Evolutionary conservation across 2,888 invertebrate genomes (phyloP).

Genomic region (Mantis religiosa): DNA sequence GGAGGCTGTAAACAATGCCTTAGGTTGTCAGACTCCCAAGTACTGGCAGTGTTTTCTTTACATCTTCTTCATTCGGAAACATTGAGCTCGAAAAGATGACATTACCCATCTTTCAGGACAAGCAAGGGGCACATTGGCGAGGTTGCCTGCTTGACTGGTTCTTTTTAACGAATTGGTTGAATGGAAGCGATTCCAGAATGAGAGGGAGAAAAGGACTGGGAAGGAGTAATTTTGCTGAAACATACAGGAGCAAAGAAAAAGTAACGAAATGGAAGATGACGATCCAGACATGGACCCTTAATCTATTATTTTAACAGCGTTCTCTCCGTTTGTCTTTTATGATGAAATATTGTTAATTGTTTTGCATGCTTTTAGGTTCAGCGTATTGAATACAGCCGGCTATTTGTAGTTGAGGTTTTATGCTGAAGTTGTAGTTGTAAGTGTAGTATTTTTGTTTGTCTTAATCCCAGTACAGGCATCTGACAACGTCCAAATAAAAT

Average conservation of each 20-base stretch:
- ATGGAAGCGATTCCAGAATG: too few species aligned
- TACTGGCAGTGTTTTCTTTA: not conserved
- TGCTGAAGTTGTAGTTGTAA: too few species aligned
- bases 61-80: not conserved
- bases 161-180: not conserved
- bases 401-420: too few species aligned
- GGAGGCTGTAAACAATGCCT: not conserved
- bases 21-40: not conserved
- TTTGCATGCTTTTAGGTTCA: too few species aligned
- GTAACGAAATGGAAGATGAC: too few species aligned
- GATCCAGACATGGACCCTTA: not conserved
- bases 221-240: not conserved
- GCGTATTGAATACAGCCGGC: too few species aligned
- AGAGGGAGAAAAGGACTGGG: not conserved
- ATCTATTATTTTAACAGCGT: not conserved
- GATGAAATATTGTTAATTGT: too few species aligned
- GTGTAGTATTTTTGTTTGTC: too few species aligned
- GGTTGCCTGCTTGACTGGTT: not conserved
- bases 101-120: not conserved
- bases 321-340: not conserved
- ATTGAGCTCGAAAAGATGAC: not conserved
- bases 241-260: not conserved
- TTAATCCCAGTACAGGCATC: too few species aligned
- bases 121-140: not conserved
- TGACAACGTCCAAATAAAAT: too few species aligned